Percentiles rank a stretch among this genome's conserved stretches.
These are phyloP conservation scores for Anomalospiza imberbis DNA, from an alignment of 2,797 vertebrate genomes.

Conservation along the genomic window DNA sequence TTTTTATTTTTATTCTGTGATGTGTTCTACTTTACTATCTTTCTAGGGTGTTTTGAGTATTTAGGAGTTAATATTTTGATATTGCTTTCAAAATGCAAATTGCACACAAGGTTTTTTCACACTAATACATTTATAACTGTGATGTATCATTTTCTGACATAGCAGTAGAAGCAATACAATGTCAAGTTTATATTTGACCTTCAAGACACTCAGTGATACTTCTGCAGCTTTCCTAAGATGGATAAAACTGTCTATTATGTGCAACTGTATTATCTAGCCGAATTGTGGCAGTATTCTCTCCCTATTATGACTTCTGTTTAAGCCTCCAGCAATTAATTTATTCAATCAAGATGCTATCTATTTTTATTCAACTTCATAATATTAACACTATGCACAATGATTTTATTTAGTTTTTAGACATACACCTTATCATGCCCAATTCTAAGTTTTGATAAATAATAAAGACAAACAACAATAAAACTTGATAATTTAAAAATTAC, in stretches of 20 bases:
- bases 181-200: conserved; percentile 37
- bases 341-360: background rate
- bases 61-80: conserved; percentile 3
- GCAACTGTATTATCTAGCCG: background rate
- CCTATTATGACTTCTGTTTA: conserved; percentile 6
- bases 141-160: conserved; percentile 11
- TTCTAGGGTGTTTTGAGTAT: background rate
- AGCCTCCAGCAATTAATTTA: conserved; percentile 1
- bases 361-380: conserved; percentile 30
- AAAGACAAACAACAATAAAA: background rate
- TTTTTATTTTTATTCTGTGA: background rate
- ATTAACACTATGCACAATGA: background rate
- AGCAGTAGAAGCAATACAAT: background rate
- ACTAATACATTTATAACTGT: conserved; percentile 3
- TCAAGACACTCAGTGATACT: background rate
- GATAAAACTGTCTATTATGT: conserved; percentile 22
- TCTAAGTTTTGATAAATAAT: background rate
- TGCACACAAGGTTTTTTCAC: background rate
- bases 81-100: conserved; percentile 19
- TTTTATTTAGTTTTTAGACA: background rate
- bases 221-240: conserved; percentile 25
- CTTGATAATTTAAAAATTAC: background rate
- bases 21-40: background rate
- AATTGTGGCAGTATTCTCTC: conserved; percentile 25
- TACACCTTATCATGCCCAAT: background rate